Base-by-base conservation (phyloP, 2,888 invertebrate species). In the Balanococcus diminutus region DNA sequence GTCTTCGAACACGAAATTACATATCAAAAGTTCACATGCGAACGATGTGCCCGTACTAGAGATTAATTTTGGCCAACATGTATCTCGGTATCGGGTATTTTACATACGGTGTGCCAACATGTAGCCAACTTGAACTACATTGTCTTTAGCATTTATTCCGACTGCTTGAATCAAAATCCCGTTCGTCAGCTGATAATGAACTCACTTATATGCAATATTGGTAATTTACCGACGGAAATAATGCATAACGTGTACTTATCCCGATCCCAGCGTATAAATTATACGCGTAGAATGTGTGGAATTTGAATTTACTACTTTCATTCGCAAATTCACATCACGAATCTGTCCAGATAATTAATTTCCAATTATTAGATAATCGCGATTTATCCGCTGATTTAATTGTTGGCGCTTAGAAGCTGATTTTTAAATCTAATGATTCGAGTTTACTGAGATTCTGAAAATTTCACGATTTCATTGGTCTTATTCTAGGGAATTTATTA, bases 151-250 rank as follows among this genome's bases (percentile, higher is more conserved):
- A 11, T 67, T 1, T n/a, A 67, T 67, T 67, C 28, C 61, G 28
- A 22, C 28, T 11, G 61, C 28, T 14, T 28, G 28, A 67, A 67
- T 22, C 61, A 28, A 67, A 28, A 28, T 67, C 61, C 61, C 61
- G 61, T 67, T 67, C 25, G n/a, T 9, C 61, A 25, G 61, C 14
- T 67, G 22, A 67, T 67, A 67, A 67, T 67, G 14, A 67, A 67
- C 61, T 67, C 61, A 67, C 61, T 67, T 67, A 67, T 67, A 67
- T 67, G 61, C 61, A 67, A 67, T 67, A 67, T 67, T 67, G 61
- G 61, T 67, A 28, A 67, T 67, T 67, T 67, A 67, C 28, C 25
- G 0, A 67, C 9, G 28, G 61, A 67, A 28, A 25, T 67, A 25
- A 67, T 67, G 61, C 61, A 28, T 67, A 67, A 67, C 61, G 14